Evolutionary conservation across 2,888 invertebrate species (phyloP).

Genomic region (Polydrusus tereticollis): DNA sequence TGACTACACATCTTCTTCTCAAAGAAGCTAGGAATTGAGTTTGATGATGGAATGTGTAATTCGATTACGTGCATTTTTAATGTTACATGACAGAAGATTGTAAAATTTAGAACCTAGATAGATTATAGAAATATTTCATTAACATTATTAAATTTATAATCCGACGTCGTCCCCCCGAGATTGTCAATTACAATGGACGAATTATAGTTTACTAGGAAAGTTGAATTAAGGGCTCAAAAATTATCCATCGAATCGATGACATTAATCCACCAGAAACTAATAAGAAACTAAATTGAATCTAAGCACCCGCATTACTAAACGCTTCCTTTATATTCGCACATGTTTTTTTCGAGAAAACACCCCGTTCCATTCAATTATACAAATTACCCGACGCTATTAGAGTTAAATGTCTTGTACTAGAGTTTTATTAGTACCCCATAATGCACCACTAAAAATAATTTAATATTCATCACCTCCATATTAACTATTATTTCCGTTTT

Average conservation of each 20-base stretch:
- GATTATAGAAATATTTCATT: no score
- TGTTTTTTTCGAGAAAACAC: background rate
- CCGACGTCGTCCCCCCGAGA: no score
- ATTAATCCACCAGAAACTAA: no score
- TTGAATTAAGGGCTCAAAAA: background rate
- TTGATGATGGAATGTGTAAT: no score
- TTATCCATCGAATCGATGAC: no score
- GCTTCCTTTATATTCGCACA: background rate
- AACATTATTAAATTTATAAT: no score
- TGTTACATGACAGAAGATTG: no score
- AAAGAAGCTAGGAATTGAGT: no score
- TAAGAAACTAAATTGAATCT: background rate
- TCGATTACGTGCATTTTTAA: no score
- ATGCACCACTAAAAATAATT: conserved; percentile 36
- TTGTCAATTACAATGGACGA: no score
- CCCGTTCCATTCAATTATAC: background rate
- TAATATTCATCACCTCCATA: conserved; percentile 48
- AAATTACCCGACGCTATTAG: conserved; percentile 13
- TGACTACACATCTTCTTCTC: no score
- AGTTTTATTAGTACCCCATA: conserved; percentile 43
- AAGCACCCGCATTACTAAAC: background rate
- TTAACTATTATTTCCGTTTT: conserved; percentile 39
- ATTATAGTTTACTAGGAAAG: background rate
- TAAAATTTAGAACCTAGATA: no score
- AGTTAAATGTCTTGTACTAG: conserved; percentile 26